Percentiles rank a stretch among this genome's conserved stretches.
phyloP scores from a whole-genome alignment of 2,113 vertebrate genomes.

The Myiagra hebetior region DNA sequence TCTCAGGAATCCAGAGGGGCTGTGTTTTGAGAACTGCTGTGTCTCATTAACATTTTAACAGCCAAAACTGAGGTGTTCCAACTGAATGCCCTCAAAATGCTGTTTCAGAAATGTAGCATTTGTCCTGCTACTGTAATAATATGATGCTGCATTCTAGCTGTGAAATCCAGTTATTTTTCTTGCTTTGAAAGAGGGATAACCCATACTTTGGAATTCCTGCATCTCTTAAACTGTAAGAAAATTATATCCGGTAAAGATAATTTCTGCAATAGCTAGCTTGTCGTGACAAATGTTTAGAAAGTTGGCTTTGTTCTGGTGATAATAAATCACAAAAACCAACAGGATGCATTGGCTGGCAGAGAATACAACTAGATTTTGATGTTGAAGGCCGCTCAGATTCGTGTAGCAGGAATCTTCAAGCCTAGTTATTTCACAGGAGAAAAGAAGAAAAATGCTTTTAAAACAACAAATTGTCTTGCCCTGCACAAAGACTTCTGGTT shows the following conservation, averaged over 20 bases:
- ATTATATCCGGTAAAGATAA: not conserved
- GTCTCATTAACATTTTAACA: not conserved
- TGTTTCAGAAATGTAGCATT: not conserved
- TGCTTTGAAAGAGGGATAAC: not conserved
- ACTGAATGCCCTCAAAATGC: not conserved
- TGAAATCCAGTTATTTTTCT: not conserved
- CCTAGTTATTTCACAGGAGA: not conserved
- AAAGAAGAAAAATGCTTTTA: not conserved
- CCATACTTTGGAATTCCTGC: not conserved
- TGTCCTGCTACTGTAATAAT: not conserved
- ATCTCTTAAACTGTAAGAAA: not conserved
- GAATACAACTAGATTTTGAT: not conserved
- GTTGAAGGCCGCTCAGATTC: not conserved
- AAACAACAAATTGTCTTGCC: not conserved
- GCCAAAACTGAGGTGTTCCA: not conserved
- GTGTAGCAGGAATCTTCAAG: not conserved
- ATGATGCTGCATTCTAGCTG: not conserved
- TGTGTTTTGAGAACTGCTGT: not conserved
- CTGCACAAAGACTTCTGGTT: not conserved
- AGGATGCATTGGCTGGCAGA: not conserved
- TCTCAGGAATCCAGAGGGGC: not conserved
- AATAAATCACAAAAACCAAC: not conserved
- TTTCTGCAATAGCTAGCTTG: not conserved
- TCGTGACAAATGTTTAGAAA: not conserved
- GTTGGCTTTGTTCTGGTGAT: not conserved